Conservation (phyloP, 2,888 invertebrate species). For the Drosophila yooni region DNA sequence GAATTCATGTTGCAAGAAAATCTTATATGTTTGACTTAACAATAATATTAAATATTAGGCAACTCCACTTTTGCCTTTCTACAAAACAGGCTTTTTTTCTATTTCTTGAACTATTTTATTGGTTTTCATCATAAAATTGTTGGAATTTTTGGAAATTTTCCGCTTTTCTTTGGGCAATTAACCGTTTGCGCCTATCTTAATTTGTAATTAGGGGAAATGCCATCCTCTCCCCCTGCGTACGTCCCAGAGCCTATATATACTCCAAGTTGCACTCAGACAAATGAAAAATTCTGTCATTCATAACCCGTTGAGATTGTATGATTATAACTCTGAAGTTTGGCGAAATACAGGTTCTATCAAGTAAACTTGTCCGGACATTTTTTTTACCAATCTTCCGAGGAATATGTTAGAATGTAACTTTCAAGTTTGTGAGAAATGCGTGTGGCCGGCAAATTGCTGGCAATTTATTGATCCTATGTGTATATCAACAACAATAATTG, state of each 20-base stretch:
- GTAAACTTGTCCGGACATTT: neutral
- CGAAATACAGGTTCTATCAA: neutral
- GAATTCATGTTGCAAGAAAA: neutral
- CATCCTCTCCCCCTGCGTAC: neutral
- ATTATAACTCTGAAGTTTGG: neutral
- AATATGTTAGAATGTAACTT: neutral
- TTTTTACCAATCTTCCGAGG: neutral
- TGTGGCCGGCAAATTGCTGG: neutral
- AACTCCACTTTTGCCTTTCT: neutral
- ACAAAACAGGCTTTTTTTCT: neutral
- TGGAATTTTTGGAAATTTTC: neutral
- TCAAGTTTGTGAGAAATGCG: neutral
- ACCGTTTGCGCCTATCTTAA: neutral
- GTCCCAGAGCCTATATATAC: no score
- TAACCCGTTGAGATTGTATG: neutral
- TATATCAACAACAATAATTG: neutral
- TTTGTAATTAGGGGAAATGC: neutral
- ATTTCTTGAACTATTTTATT: neutral
- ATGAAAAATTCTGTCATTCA: neutral
- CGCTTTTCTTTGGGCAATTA: no score
- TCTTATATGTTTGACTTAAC: neutral
- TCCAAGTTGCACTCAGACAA: no score
- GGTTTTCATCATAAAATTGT: neutral
- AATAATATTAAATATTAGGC: neutral
- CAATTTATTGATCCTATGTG: neutral